phyloP scores from a whole-genome alignment of 2,113 vertebrate species.

The Podilymbus podiceps region DNA sequence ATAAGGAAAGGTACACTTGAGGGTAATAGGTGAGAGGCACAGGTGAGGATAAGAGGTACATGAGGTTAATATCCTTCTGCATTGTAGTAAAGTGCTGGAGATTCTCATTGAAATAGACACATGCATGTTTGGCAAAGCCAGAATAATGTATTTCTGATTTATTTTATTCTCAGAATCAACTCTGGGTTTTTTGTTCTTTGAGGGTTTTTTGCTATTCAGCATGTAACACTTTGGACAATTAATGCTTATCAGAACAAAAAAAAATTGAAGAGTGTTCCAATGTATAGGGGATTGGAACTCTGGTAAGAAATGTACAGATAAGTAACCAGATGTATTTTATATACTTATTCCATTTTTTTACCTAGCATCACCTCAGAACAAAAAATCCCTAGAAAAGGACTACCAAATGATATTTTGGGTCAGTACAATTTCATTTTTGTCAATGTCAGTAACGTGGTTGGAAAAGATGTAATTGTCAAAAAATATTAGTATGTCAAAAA shows the following conservation, averaged over 20 bases:
- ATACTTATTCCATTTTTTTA: not conserved
- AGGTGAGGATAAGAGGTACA: no score
- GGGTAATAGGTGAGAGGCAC: no score
- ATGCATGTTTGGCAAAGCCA: not conserved
- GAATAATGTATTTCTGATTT: not conserved
- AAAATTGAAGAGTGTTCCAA: not conserved
- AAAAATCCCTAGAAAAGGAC: not conserved
- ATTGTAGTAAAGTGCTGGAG: not conserved
- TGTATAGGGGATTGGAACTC: not conserved
- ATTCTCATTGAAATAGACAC: not conserved
- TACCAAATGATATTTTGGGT: not conserved
- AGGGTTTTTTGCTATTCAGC: not conserved
- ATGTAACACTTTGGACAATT: not conserved
- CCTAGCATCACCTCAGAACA: not conserved
- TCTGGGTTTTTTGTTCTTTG: not conserved
- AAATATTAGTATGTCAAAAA: not conserved
- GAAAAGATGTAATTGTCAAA: not conserved
- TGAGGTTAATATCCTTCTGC: rapidly evolving
- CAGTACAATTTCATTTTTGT: not conserved
- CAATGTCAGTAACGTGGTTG: not conserved
- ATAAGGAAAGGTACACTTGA: not conserved
- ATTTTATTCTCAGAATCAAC: not conserved
- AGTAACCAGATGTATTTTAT: not conserved
- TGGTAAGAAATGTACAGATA: not conserved
- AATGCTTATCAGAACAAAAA: not conserved